Percentiles rank a stretch among this genome's conserved stretches.
phyloP scores from a whole-genome alignment of 2,113 vertebrate genomes.

The Channa maculata region DNA sequence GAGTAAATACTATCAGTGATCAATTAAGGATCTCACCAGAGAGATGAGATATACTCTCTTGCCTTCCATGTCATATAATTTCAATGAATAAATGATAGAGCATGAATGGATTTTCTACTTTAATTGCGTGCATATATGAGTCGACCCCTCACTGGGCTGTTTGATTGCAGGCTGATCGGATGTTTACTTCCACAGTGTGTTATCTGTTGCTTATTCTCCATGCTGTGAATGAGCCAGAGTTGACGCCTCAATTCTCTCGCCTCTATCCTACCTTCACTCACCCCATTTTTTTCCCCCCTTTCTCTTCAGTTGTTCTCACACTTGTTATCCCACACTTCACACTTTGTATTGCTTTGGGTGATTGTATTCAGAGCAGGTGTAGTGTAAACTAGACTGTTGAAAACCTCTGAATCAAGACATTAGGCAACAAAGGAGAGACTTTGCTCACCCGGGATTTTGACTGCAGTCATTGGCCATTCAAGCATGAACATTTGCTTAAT shows the following conservation, averaged over 20 bases:
- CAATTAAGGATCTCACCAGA: not conserved
- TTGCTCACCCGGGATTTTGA: not conserved
- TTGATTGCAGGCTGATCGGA: slow-evolving; percentile 9
- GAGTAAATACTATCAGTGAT: slow-evolving; percentile 12
- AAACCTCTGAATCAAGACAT: no score
- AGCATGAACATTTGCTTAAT: no score
- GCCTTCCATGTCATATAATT: not conserved
- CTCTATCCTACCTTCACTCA: not conserved
- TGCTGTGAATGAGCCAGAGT: not conserved
- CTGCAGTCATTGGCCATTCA: no score
- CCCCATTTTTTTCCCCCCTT: not conserved
- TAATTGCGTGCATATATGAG: not conserved
- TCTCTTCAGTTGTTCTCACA: not conserved
- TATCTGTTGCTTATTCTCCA: not conserved
- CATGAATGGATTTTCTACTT: not conserved
- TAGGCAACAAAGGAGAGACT: not conserved
- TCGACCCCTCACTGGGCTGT: not conserved
- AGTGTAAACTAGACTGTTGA: no score
- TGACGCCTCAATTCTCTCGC: not conserved
- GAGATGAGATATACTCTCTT: not conserved
- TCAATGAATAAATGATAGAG: slow-evolving; percentile 1
- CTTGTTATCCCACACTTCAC: not conserved
- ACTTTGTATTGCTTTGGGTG: not conserved
- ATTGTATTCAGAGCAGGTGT: no score
- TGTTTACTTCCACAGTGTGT: slow-evolving; percentile 1